phyloP scores from a whole-genome alignment of 2,113 vertebrate genomes.

The Cynoglossus semilaevis region DNA sequence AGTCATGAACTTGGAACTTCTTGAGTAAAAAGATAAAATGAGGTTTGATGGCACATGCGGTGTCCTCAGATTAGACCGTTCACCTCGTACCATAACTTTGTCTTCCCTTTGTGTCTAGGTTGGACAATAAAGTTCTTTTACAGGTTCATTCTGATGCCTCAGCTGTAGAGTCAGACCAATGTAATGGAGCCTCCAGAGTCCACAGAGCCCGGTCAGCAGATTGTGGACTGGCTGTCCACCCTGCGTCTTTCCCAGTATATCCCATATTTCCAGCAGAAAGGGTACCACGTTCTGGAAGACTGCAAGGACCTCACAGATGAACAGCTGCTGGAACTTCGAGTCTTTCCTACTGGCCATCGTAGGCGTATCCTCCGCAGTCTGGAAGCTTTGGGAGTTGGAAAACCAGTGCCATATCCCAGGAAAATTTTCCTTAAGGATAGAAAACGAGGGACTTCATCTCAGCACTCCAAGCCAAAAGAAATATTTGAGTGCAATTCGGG shows the following conservation, averaged over 20 bases:
- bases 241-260: conserved; percentile 87
- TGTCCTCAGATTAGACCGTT: not conserved
- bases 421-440: conserved; percentile 54
- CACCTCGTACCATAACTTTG: not conserved
- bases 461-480: conserved; percentile 14
- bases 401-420: conserved; percentile 53
- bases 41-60: not conserved
- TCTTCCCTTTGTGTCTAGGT: conserved; percentile 16
- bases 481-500: not conserved
- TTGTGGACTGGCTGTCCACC: conserved; percentile 80
- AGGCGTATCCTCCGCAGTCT: conserved; percentile 87
- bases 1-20: not conserved
- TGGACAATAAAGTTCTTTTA: not conserved
- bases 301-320: conserved; percentile 78
- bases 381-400: conserved; percentile 60
- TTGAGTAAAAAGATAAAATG: conserved; percentile 4
- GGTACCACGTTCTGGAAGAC: conserved; percentile 78
- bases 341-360: conserved; percentile 90
- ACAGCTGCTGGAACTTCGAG: conserved; percentile 78
- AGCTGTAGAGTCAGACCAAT: conserved; percentile 43
- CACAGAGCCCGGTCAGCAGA: conserved; percentile 58
- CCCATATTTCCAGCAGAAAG: conserved; percentile 72
- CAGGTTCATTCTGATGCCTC: conserved; percentile 22
- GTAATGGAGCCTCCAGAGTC: conserved; percentile 75
- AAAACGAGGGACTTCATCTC: conserved; percentile 35